Base-by-base conservation (phyloP, 1,140 invertebrate genomes). In the Heliconius hermathena region DNA sequence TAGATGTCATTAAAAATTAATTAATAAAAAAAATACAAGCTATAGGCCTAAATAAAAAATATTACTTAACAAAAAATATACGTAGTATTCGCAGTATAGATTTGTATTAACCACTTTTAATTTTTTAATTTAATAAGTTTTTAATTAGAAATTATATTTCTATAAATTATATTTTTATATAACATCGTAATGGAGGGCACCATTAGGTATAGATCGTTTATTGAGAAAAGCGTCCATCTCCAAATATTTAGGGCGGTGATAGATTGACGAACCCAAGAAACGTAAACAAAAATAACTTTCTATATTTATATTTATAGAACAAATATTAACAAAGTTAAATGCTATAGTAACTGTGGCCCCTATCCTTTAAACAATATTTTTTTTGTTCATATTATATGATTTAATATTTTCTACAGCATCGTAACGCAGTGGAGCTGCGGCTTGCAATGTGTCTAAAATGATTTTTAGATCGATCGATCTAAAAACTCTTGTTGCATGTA, bases 201-300 rank as follows among this genome's bases (percentile, higher is more conserved):
- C 13, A 29, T 66, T 66, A 36, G 29, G 2, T 29, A 60, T 26
- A 26, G 22, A 38, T n/a, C 36, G 36, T 36, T 72, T 41, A n/a
- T 41, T 41, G n/a, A 41, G 29, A 72, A 72, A 72, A 72, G 2
- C 71, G 36, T 33, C 26, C 71, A 72, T 38, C 71, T 38, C 71
- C 71, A 72, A 72, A 72, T 72, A 72, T 38, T 72, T n/a, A 41
- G 5, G 9, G 18, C 71, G 36, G 36, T 46, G 3, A n/a, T 22
- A 38, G 72, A 52, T 73, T 73, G 72, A 73, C 22, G 38, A 41
- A 29, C 41, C 1, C 13, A 49, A 22, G 72, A 52, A 49, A n/a
- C 72, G 41, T 26, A 20, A 73, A 73, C 46, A 3, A 73, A 52
- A 72, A 72, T 41, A 72, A n/a, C 71, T 72, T 72, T 72, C 16